phyloP scores from a whole-genome alignment of 2,797 vertebrate genomes.

The Chelon auratus region DNA sequence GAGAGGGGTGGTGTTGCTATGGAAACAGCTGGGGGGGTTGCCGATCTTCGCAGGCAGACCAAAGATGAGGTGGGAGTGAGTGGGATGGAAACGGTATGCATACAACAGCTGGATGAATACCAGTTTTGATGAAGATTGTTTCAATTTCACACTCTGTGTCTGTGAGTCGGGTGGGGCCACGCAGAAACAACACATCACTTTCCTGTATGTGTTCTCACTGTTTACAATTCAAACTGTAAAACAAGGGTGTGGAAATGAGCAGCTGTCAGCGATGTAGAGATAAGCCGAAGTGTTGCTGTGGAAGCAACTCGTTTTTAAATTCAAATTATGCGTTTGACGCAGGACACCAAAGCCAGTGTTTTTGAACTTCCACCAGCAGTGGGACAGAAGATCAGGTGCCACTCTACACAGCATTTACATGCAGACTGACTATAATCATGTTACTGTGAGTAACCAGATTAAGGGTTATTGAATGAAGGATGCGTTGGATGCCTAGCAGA shows the following conservation, averaged over 20 bases:
- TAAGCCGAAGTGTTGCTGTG: background rate
- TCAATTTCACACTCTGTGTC: slow-evolving; percentile 6
- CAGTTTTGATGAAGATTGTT: slow-evolving; percentile 25
- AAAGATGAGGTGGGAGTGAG: slow-evolving; percentile 49
- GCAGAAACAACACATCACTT: background rate
- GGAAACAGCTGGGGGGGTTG: slow-evolving; percentile 43
- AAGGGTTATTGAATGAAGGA: slow-evolving; percentile 1
- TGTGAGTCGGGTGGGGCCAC: background rate
- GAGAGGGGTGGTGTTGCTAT: slow-evolving; percentile 50
- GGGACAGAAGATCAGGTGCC: background rate
- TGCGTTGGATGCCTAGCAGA: background rate
- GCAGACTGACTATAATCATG: background rate
- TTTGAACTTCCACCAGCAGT: slow-evolving; percentile 1
- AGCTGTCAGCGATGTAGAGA: slow-evolving; percentile 27
- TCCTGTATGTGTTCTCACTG: background rate
- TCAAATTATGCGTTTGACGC: slow-evolving; percentile 3
- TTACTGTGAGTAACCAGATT: slow-evolving; percentile 21
- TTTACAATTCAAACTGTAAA: background rate
- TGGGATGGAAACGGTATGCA: slow-evolving; percentile 56
- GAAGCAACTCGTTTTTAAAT: slow-evolving; percentile 11
- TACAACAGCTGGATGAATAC: slow-evolving; percentile 43
- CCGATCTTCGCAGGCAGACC: slow-evolving; percentile 19
- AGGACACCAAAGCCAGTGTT: background rate
- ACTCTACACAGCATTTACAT: background rate
- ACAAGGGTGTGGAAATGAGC: slow-evolving; percentile 32